Base-by-base conservation (phyloP, 2,888 invertebrate genomes). In the Limnephilus marmoratus region DNA sequence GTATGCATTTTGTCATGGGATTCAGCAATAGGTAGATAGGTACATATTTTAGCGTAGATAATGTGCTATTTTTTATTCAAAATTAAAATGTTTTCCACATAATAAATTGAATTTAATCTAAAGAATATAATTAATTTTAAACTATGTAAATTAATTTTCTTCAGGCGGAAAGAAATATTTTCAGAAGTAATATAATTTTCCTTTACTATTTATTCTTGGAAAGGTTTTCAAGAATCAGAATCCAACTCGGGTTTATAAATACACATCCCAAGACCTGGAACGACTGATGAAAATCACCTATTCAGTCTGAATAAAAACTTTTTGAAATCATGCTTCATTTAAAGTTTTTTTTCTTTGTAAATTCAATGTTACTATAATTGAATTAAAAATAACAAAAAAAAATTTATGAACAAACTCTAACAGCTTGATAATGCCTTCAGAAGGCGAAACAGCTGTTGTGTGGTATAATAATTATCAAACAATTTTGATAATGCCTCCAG, bases 251-350 rank as follows among this genome's bases (percentile, higher is more conserved):
- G 37, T 37, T 37, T 83, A 37, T 37, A 24, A 41, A 37, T 83
- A 83, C 37, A 83, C 4, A 37, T 24, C 37, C 83, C 24, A 68
- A n/a, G 24, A n/a, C 68, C 68, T 68, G 68, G 24, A 37, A 37
- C 1, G 37, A 9, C 83, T 24, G 83, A 83, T 41, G 37, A 18
- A 24, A 83, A 15, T 83, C n/a, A 37, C 3, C 18, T 37, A 24
- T 83, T 83, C n/a, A 68, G 68, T 24, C 37, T 37, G 83, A 37
- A 83, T 41, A 83, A 24, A 83, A 83, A 37, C 15, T 83, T 83
- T 83, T 34, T 9, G n/a, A 83, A 37, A 34, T 18, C 1, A 15
- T 49, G 45, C 45, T 45, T 45, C 5, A 41, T 7, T 41, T 41
- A 41, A 41, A 41, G 41, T 41, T 41, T 41, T 41, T 41, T 45